These are phyloP conservation scores for Gallinago media DNA, from an alignment of 2,113 vertebrate genomes.

Conservation along the genomic window DNA sequence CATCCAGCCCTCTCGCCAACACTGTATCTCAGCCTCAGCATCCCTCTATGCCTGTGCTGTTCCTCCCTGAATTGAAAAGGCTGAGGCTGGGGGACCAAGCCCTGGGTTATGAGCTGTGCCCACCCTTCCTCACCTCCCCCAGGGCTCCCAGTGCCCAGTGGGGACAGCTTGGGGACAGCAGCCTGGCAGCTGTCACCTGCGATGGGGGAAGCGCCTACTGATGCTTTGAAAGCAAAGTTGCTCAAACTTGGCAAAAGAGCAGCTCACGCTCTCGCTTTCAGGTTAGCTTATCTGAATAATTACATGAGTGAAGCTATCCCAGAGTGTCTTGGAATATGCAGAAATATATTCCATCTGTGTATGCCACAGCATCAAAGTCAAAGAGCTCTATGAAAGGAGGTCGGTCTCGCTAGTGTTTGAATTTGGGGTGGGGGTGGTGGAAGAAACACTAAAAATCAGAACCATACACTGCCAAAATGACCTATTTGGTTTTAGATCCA, in stretches of 20 bases:
- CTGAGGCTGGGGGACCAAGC: background rate
- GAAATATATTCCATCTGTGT: slow-evolving; percentile 64
- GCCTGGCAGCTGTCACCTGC: background rate
- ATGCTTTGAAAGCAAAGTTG: background rate
- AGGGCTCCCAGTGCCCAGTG: background rate
- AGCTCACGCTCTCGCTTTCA: background rate
- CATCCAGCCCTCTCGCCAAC: accelerated
- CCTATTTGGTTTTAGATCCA: background rate
- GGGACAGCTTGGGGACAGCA: background rate
- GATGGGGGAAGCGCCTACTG: accelerated
- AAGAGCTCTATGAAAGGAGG: slow-evolving; percentile 22
- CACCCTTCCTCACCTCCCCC: accelerated
- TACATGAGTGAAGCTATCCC: slow-evolving; percentile 32
- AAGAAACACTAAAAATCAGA: background rate
- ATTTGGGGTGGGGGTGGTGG: background rate
- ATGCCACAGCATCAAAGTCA: slow-evolving; percentile 26
- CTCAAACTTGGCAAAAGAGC: background rate
- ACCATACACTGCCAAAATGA: background rate
- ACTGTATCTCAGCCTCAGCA: background rate
- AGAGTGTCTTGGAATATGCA: slow-evolving; percentile 66
- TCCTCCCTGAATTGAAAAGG: background rate
- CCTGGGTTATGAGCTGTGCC: background rate
- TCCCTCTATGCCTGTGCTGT: accelerated
- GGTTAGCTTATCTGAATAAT: slow-evolving; percentile 64
- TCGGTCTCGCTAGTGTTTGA: background rate